These are phyloP conservation scores for Protomyctophum bolini DNA, from an alignment of 2,113 vertebrate species.

Conservation along the genomic window DNA sequence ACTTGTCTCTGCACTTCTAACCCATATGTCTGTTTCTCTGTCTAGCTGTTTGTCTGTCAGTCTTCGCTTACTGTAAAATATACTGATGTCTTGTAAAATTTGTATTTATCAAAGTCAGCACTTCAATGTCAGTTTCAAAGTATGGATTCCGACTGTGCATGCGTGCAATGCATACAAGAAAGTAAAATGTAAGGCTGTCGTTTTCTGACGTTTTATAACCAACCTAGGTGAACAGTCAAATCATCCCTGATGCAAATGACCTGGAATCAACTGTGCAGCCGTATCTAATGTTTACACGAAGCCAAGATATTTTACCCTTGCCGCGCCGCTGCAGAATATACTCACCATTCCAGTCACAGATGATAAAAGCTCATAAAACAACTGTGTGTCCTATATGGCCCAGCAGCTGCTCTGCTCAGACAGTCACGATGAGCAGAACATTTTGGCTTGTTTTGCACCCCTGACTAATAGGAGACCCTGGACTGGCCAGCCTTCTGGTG, in stretches of 20 bases:
- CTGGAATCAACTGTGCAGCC: slow-evolving; percentile 20
- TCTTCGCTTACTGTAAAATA: neutral
- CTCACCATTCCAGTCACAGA: slow-evolving; percentile 57
- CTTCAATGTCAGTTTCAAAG: neutral
- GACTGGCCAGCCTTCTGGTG: slow-evolving; percentile 54
- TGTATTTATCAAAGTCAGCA: neutral
- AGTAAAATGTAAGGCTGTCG: too few relatives aligned
- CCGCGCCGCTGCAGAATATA: slow-evolving; percentile 48
- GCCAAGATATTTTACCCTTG: slow-evolving; percentile 51
- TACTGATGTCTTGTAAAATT: neutral
- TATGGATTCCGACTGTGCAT: too few relatives aligned
- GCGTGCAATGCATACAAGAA: too few relatives aligned
- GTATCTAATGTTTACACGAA: slow-evolving; percentile 41
- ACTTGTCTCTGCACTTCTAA: too few relatives aligned
- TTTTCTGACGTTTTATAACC: too few relatives aligned
- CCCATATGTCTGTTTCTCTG: neutral
- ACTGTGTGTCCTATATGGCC: slow-evolving; percentile 56
- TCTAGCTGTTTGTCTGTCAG: neutral
- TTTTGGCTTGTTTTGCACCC: slow-evolving; percentile 58
- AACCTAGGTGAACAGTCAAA: slow-evolving; percentile 27
- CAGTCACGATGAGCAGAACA: slow-evolving; percentile 30
- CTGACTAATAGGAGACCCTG: slow-evolving; percentile 20
- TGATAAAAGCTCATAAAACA: slow-evolving; percentile 59
- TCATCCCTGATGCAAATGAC: slow-evolving; percentile 19
- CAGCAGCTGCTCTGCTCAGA: slow-evolving; percentile 36